These are phyloP conservation scores for Halocynthia roretzi DNA, from an alignment of 23 tunicate genomes.

Conservation along the genomic window DNA sequence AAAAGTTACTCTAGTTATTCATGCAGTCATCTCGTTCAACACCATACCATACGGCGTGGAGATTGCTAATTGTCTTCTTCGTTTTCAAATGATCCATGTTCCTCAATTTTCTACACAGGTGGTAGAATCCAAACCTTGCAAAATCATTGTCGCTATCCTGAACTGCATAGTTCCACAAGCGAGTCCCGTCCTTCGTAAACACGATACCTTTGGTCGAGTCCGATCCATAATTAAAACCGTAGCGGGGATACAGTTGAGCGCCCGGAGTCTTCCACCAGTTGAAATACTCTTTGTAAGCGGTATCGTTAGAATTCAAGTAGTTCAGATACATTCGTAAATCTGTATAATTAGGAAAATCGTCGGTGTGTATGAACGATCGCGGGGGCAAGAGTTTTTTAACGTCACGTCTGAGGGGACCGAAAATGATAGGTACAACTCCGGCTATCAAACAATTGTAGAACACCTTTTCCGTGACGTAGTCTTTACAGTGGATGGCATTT, in stretches of 20 bases:
- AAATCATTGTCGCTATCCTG: neutral
- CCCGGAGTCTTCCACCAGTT: conserved; percentile 62
- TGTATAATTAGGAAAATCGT: conserved; percentile 41
- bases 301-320: conserved; percentile 33
- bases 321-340: conserved; percentile 27
- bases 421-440: conserved; percentile 44
- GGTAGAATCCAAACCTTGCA: conserved; percentile 26
- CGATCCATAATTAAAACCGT: conserved; percentile 22
- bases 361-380: conserved; percentile 44
- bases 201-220: neutral
- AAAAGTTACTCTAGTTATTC: no score
- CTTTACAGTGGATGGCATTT: conserved; percentile 40
- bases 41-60: conserved; percentile 10
- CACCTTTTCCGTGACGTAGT: conserved; percentile 52
- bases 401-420: conserved; percentile 22
- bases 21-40: conserved; percentile 9
- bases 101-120: conserved; percentile 23
- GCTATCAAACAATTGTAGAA: conserved; percentile 36
- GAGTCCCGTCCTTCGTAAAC: neutral
- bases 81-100: conserved; percentile 5
- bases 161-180: neutral
- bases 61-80: neutral
- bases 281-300: conserved; percentile 65
- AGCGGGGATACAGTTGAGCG: conserved; percentile 26
- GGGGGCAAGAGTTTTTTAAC: conserved; percentile 39